phyloP scores from a whole-genome alignment of 2,113 vertebrate species.

The Microtus oregoni region DNA sequence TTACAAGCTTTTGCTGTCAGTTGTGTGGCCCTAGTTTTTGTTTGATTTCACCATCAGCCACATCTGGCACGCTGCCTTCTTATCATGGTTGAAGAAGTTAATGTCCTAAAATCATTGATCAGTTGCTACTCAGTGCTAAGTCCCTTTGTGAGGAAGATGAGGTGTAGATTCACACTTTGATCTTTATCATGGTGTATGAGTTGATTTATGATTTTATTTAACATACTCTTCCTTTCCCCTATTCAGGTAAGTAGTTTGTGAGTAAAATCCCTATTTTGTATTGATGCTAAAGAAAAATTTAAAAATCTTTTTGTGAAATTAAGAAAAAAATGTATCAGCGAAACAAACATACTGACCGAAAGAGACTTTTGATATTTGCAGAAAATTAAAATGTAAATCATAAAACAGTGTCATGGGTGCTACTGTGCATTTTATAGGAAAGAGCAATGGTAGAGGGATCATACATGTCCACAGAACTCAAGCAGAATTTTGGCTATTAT shows the following conservation, averaged over 20 bases:
- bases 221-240: background rate
- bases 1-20: background rate
- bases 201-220: slow-evolving; percentile 48
- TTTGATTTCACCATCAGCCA: background rate
- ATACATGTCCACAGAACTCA: background rate
- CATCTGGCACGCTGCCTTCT: background rate
- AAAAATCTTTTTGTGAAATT: slow-evolving; percentile 47
- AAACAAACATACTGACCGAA: background rate
- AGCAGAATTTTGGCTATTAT: background rate
- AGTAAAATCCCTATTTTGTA: background rate
- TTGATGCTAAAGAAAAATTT: slow-evolving; percentile 5
- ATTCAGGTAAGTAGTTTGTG: background rate
- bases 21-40: background rate
- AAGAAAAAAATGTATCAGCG: background rate
- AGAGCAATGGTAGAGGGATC: background rate
- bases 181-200: background rate
- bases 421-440: slow-evolving; percentile 6
- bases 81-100: background rate
- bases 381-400: slow-evolving; percentile 35
- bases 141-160: background rate
- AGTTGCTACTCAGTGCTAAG: background rate
- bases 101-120: background rate
- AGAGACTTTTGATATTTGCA: background rate
- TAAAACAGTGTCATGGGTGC: background rate
- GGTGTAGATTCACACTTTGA: background rate